Evolutionary conservation across 2,113 vertebrate genomes (phyloP).

Genomic region (Gadus macrocephalus): DNA sequence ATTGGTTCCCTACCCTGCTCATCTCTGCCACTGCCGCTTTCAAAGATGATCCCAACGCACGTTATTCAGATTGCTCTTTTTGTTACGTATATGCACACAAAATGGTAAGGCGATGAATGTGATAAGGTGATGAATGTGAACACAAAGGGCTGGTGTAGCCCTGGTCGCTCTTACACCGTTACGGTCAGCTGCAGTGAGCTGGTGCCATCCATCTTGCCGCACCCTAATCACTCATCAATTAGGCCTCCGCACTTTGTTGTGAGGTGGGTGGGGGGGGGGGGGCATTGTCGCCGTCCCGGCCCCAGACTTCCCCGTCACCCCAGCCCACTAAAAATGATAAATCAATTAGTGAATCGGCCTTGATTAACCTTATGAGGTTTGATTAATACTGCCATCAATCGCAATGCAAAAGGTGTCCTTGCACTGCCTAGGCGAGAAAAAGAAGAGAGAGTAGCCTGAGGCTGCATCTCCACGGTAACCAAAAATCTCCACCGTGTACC

Average conservation of each 20-base stretch:
- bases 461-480: constrained; percentile 28
- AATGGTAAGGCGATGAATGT: no score
- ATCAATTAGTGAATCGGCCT: constrained; percentile 64
- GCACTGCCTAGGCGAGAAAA: constrained; percentile 25
- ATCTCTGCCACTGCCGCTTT: no score
- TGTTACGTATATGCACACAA: no score
- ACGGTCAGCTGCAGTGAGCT: constrained; percentile 35
- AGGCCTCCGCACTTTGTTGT: constrained; percentile 54
- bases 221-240: constrained; percentile 64
- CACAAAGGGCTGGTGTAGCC: no score
- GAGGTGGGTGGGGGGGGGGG: constrained; percentile 38
- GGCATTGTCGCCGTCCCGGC: constrained; percentile 55
- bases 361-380: constrained; percentile 64
- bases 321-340: constrained; percentile 45
- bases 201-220: constrained; percentile 59
- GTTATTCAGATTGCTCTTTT: no score
- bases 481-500: constrained; percentile 11
- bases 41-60: no score
- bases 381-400: constrained; percentile 67
- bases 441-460: not conserved
- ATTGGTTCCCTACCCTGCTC: no score
- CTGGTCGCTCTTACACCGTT: constrained; percentile 11
- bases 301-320: constrained; percentile 41
- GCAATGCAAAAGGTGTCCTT: constrained; percentile 59
- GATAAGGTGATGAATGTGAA: no score